Evolutionary conservation across 1,140 invertebrate species (phyloP).

Genomic region (Dendrolimus punctatus): DNA sequence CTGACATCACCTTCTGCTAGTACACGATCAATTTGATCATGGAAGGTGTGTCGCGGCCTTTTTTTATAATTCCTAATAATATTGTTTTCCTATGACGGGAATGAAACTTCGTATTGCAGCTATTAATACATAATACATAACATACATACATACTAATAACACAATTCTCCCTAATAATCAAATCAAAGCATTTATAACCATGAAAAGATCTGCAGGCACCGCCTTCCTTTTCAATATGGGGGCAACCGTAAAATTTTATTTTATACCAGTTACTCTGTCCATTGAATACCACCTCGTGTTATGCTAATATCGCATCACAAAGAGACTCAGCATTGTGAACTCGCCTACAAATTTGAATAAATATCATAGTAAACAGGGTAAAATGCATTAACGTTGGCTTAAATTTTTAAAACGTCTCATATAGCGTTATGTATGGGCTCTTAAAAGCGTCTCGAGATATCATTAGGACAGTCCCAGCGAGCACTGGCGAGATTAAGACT

Average conservation of each 20-base stretch:
- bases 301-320: conserved; percentile 58
- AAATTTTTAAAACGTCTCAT: conserved; percentile 71
- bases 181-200: conserved; percentile 35
- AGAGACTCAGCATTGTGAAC: conserved; percentile 44
- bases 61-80: too few relatives aligned
- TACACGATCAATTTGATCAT: too few relatives aligned
- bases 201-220: conserved; percentile 24
- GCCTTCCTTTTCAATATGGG: conserved; percentile 54
- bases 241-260: conserved; percentile 61
- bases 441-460: conserved; percentile 66
- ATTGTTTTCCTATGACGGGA: neutral
- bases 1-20: too few relatives aligned
- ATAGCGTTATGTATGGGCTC: conserved; percentile 65
- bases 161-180: too few relatives aligned
- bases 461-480: conserved; percentile 54
- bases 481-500: conserved; percentile 53
- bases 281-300: conserved; percentile 53
- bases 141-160: too few relatives aligned
- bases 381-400: conserved; percentile 66
- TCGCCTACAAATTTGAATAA: conserved; percentile 66
- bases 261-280: conserved; percentile 53
- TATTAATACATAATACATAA: too few relatives aligned
- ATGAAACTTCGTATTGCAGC: conserved; percentile 1
- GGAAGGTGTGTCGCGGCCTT: too few relatives aligned
- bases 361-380: conserved; percentile 63